Base-by-base conservation (phyloP, 2,113 vertebrate genomes). In the Electrona antarctica region DNA sequence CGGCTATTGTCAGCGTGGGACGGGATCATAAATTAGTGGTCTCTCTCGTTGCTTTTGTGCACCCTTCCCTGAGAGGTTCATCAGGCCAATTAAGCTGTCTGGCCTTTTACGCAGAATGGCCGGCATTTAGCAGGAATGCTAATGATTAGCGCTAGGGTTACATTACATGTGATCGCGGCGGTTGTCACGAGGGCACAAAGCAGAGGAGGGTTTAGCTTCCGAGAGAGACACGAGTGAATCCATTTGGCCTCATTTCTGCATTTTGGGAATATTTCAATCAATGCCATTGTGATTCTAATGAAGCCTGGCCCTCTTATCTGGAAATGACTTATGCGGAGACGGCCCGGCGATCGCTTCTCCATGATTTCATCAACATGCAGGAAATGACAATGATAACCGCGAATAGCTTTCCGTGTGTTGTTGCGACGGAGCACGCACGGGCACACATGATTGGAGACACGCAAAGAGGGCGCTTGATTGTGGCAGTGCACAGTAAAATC, bases 81-180 rank as follows among this genome's bases (percentile, higher is more conserved):
- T 80, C 12, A 69, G 79, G 65, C 87, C 88, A 90, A 92, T 91
- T 90, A 91, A 86, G 73, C 77, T 80, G 81, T 78, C 80, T 77
- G 73, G 81, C 83, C 73, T 85, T 81, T 77, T 76, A 81, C 78
- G 87, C 78, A 88, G 91, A 90, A 90, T 84, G 74, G 70, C 67
- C 84, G 79, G 80, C 81, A 91, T 92, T 91, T 92, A 85, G 74
- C 2, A 73, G 70, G 87, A 88, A 86, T 88, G 88, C 84, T 88
- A 91, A 92, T 91, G 86, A 92, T 87, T 86, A 81, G 73, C 6
- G 1, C 76, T 7, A 67, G 76, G 82, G 33, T 41, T 41, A 41
- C 33, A 41, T 84, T 84, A 78, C 77, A 83, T 76, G 76, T 79
- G 79, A 88, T 85, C 81, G 78, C 69, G 29, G 21, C 21, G 21